Conservation (phyloP, 2,888 invertebrate species). For the Drosophila crucigera region DNA sequence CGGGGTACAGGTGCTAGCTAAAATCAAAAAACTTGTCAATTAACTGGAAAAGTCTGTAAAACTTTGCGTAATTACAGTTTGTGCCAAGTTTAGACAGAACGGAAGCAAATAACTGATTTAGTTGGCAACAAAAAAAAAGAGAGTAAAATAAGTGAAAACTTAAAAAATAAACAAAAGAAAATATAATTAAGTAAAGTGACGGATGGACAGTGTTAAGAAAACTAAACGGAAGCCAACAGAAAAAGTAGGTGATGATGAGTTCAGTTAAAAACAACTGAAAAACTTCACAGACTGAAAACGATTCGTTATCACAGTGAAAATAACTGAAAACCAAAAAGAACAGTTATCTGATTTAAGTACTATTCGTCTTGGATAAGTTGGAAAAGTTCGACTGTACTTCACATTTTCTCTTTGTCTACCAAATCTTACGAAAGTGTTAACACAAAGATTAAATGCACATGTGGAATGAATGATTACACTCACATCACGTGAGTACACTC, state of each 20-base stretch:
- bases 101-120: constrained; percentile 37
- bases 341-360: neutral
- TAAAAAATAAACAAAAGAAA: constrained; percentile 9
- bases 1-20: constrained; percentile 11
- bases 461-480: constrained; percentile 17
- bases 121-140: constrained; percentile 2
- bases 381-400: neutral
- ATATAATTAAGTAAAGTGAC: constrained; percentile 31
- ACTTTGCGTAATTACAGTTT: constrained; percentile 32
- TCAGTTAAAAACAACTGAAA: neutral
- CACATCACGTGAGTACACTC: constrained; percentile 20
- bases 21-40: constrained; percentile 37
- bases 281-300: neutral
- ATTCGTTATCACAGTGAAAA: neutral
- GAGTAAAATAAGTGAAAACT: neutral
- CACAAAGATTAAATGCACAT: constrained; percentile 1
- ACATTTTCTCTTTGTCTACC: neutral
- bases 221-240: neutral
- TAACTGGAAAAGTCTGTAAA: constrained; percentile 45
- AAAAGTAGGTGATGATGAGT: neutral
- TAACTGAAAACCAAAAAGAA: neutral
- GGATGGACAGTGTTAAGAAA: neutral
- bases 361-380: neutral
- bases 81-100: constrained; percentile 47
- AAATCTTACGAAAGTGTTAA: neutral